Evolutionary conservation across 1,140 invertebrate genomes (phyloP).

Genomic region (Drosophila grimshawi): DNA sequence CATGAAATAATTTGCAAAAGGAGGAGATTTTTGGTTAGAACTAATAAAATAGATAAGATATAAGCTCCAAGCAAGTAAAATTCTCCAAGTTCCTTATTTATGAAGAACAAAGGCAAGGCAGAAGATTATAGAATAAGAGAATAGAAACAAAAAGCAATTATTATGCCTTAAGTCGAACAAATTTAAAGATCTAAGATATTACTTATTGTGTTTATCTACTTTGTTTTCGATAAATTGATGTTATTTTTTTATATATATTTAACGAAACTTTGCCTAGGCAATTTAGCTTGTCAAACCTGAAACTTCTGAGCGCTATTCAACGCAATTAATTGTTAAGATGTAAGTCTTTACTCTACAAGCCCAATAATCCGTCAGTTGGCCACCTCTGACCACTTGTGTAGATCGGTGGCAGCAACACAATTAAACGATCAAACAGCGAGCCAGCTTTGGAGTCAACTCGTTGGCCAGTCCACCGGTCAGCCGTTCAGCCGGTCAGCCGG

Average conservation of each 20-base stretch:
- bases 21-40: too few species aligned
- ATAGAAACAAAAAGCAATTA: too few species aligned
- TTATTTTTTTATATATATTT: neutral
- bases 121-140: too few species aligned
- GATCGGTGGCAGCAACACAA: constrained; percentile 36
- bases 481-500: constrained; percentile 13
- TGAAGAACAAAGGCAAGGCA: too few species aligned
- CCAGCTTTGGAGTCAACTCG: constrained; percentile 36
- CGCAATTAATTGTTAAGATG: constrained; percentile 33
- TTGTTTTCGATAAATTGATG: too few species aligned
- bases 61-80: too few species aligned
- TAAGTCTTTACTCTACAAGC: neutral
- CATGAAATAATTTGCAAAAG: too few species aligned
- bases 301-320: neutral
- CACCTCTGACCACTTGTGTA: constrained; percentile 12
- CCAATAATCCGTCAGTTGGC: constrained; percentile 3
- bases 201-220: neutral
- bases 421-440: constrained; percentile 69
- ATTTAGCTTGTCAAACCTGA: constrained; percentile 27
- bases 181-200: too few species aligned
- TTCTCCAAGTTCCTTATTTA: too few species aligned
- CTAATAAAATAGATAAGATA: too few species aligned
- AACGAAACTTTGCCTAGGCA: neutral
- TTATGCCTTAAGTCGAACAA: too few species aligned
- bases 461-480: neutral